Evolutionary conservation across 2,113 vertebrate genomes (phyloP).

Genomic region (Castor canadensis): DNA sequence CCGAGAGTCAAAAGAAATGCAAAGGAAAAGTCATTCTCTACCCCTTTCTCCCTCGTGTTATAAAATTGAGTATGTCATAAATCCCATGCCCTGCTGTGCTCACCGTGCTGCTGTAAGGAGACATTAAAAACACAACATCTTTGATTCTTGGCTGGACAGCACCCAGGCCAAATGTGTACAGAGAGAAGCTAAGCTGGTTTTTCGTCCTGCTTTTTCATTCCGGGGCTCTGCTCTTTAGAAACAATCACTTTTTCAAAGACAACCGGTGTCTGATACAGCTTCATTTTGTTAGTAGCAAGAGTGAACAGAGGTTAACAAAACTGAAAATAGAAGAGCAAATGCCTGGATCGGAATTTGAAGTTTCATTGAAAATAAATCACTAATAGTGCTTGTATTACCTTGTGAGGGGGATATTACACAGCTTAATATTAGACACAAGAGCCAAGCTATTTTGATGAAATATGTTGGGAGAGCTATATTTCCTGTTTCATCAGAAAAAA

Average conservation of each 20-base stretch:
- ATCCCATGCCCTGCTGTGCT: constrained; percentile 12
- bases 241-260: constrained; percentile 1
- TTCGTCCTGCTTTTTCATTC: constrained; percentile 5
- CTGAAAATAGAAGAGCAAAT: not conserved
- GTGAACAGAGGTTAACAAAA: not conserved
- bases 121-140: constrained; percentile 43
- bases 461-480: not conserved
- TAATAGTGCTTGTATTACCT: not conserved
- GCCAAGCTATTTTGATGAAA: not conserved
- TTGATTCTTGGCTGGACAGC: not conserved
- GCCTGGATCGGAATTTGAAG: not conserved
- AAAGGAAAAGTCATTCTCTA: constrained; percentile 13
- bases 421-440: not conserved
- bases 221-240: not conserved
- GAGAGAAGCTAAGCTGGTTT: constrained; percentile 3
- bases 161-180: not conserved
- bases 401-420: not conserved
- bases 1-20: constrained; percentile 44
- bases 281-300: constrained; percentile 16
- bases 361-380: constrained; percentile 32
- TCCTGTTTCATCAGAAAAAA: constrained; percentile 17
- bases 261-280: not conserved
- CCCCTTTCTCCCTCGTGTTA: not conserved
- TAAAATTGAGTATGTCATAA: constrained; percentile 36
- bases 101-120: not conserved